These are phyloP conservation scores for Ivindomyrus marchei DNA, from an alignment of 2,113 vertebrate genomes.

Conservation along the genomic window DNA sequence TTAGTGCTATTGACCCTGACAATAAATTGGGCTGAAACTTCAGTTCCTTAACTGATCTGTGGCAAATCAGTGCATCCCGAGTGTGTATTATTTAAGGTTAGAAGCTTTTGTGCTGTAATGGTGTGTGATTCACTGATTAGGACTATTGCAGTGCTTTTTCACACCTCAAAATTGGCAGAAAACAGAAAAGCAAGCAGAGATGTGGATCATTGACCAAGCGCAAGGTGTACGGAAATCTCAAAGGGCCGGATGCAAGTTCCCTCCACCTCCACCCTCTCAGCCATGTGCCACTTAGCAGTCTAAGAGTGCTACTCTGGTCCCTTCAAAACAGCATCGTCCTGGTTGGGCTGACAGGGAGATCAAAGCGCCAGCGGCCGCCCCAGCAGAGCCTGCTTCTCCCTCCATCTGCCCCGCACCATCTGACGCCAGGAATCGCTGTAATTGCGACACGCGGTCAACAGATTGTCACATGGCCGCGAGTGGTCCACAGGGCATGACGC, in stretches of 20 bases:
- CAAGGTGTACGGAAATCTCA: background rate
- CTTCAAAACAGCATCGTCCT: background rate
- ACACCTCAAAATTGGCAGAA: background rate
- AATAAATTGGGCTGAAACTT: constrained; percentile 11
- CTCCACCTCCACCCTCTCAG: background rate
- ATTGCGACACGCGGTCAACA: constrained; percentile 1
- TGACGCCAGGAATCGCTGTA: constrained; percentile 10
- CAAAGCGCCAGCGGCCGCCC: background rate
- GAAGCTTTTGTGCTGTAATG: background rate
- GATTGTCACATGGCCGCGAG: background rate
- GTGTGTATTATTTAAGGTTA: constrained; percentile 19
- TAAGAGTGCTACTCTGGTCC: background rate
- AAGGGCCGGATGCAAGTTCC: background rate
- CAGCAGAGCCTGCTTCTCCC: background rate
- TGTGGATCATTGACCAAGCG: background rate
- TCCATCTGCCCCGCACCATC: constrained; percentile 9
- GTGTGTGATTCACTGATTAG: background rate
- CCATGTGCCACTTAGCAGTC: background rate
- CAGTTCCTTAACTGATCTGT: constrained; percentile 16
- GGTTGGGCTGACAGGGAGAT: background rate
- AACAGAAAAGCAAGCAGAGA: background rate
- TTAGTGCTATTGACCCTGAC: background rate
- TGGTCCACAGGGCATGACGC: background rate
- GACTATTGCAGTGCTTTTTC: background rate
- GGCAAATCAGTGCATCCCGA: constrained; percentile 6